Percentiles rank a stretch among this genome's conserved stretches.
Evolutionary conservation across 2,888 invertebrate species (phyloP).

Genomic region (Meloe dianella): DNA sequence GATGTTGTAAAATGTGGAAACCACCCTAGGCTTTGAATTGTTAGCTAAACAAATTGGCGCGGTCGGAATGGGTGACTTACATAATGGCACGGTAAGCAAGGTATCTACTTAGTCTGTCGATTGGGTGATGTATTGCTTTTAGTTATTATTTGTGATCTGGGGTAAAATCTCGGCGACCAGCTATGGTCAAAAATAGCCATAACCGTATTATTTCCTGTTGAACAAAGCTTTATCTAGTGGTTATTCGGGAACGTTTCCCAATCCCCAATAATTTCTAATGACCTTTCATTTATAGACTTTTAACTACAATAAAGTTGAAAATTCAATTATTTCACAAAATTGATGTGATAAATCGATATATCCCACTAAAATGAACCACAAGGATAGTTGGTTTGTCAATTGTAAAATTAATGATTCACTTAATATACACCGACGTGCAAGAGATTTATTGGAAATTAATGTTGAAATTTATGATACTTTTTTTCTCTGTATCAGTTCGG

Average conservation of each 20-base stretch:
- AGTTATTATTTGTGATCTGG: slow-evolving; percentile 28
- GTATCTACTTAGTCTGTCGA: slow-evolving; percentile 33
- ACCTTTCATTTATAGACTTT: not conserved
- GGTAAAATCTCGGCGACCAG: not conserved
- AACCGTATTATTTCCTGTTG: not conserved
- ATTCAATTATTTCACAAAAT: not conserved
- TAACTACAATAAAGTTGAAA: not conserved
- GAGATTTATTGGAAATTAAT: slow-evolving; percentile 28
- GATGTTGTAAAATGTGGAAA: not conserved
- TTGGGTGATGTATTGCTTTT: slow-evolving; percentile 37
- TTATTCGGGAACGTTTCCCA: not conserved
- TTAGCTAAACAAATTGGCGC: slow-evolving; percentile 46
- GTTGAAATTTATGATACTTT: slow-evolving; percentile 18
- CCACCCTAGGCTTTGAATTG: slow-evolving; percentile 4
- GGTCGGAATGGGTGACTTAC: slow-evolving; percentile 44
- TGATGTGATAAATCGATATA: not conserved
- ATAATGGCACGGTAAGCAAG: slow-evolving; percentile 39
- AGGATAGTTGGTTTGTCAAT: slow-evolving; percentile 22
- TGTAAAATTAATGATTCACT: slow-evolving; percentile 23
- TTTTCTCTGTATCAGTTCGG: slow-evolving; percentile 14
- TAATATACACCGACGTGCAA: slow-evolving; percentile 22
- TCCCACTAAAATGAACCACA: slow-evolving; percentile 21
- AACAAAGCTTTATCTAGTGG: not conserved
- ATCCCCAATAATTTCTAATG: not conserved
- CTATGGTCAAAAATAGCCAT: not conserved